Evolutionary conservation across 2,888 invertebrate species (phyloP), one percentile per base, ranked within the genome.

Genomic region (Erebia palarica): DNA sequence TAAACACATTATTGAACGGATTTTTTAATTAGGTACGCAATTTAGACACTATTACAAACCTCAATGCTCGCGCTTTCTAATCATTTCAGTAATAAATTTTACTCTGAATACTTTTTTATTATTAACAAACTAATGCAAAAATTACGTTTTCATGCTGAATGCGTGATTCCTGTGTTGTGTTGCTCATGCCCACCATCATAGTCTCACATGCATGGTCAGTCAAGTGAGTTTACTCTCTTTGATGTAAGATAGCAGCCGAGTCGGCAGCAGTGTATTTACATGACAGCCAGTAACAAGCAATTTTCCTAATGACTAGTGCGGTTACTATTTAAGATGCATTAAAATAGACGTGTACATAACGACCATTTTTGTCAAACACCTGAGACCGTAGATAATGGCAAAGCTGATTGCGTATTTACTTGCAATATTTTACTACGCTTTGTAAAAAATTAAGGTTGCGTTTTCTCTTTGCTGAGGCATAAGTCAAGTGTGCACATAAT

Each of bases 281-380:
- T 67, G 70, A 70, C 66, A 65, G 64, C 57, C 69, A 58, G 63
- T 69, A 69, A 69, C 69, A 70, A 70, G 70, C 70, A 70, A 70
- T 70, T 70, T 70, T 13, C 66, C 66, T 70, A 70, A 67, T 67
- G 70, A 63, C 70, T 57, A 70, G 70, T 61, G 57, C 66, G 66
- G 70, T 59, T 71, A 71, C 64, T 65, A 68, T 68, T 71, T 68
- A 71, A 65, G 64, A 68, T 72, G 55, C 65, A 72, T 72, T 69
- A 72, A 71, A 71, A 68, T 65, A 65, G 55, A 72, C 71, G 60
- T 21, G 71, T 72, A 44, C 36, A 65, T 72, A 72, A 72, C 61
- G 71, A 69, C 64, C 60, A 68, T 55, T 69, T 69, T 69, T 61
- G 64, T 72, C 49, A 66, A 49, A 67, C 58, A 59, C 55, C 66